Evolutionary conservation across 1,140 invertebrate genomes (phyloP).

Genomic region (Proales similis): DNA sequence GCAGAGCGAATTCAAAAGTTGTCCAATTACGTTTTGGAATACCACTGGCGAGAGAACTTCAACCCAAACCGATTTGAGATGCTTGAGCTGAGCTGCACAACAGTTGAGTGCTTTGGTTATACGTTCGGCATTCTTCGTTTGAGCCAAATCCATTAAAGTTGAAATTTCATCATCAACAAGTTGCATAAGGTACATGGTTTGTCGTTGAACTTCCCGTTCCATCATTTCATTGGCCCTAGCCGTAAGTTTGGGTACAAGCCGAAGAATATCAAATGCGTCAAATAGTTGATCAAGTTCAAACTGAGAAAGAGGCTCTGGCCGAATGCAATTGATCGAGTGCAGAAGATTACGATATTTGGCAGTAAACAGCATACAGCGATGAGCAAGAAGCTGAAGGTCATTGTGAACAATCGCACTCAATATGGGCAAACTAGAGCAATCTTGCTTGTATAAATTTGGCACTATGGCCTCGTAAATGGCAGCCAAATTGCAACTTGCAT

Average conservation of each 20-base stretch:
- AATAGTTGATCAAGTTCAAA: conserved; percentile 24
- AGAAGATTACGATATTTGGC: conserved; percentile 24
- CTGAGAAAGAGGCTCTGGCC: background rate
- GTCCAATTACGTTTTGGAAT: conserved; percentile 16
- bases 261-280: conserved; percentile 12
- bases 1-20: conserved; percentile 4
- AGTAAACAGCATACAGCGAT: conserved; percentile 1
- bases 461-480: conserved; percentile 17
- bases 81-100: conserved; percentile 7
- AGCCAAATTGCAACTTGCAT: conserved; percentile 9
- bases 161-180: conserved; percentile 24
- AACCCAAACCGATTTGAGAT: conserved; percentile 14
- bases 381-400: conserved; percentile 25
- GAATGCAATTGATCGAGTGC: background rate
- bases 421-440: conserved; percentile 12
- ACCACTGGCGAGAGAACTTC: background rate
- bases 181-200: conserved; percentile 24
- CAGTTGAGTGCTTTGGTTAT: conserved; percentile 20
- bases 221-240: conserved; percentile 12
- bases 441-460: conserved; percentile 1
- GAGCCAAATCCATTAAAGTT: conserved; percentile 18
- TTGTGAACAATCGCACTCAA: conserved; percentile 28
- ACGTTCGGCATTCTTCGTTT: conserved; percentile 7
- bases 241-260: conserved; percentile 3
- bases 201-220: conserved; percentile 9